A percentile compares a stretch with the other conserved stretches of the same genome.
Evolutionary conservation across 1,140 invertebrate species (phyloP).

Genomic region (Hermetia illucens): DNA sequence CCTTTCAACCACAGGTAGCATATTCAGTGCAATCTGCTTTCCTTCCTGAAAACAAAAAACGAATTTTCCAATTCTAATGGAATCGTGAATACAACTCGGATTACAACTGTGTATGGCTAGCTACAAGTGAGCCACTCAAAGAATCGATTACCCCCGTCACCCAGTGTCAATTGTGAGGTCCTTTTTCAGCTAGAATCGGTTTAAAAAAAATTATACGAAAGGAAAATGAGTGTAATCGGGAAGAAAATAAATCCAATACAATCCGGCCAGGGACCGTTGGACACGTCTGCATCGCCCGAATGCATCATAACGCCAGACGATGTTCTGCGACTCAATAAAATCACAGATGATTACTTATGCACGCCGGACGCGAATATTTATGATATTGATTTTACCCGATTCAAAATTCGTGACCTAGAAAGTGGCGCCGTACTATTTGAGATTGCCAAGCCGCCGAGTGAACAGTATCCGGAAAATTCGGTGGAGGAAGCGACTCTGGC

Average conservation of each 20-base stretch:
- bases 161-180: too few relatives aligned
- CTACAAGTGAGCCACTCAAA: too few relatives aligned
- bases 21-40: too few relatives aligned
- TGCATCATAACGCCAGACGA: conserved; percentile 41
- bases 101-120: too few relatives aligned
- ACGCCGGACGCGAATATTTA: conserved; percentile 90
- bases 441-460: conserved; percentile 81
- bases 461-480: conserved; percentile 39
- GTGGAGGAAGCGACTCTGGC: conserved; percentile 38
- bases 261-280: background rate
- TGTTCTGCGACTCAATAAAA: conserved; percentile 42
- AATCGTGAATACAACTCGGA: too few relatives aligned
- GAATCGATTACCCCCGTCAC: too few relatives aligned
- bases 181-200: too few relatives aligned
- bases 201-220: too few relatives aligned
- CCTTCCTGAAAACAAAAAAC: too few relatives aligned
- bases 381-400: conserved; percentile 95
- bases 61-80: too few relatives aligned
- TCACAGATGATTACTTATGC: conserved; percentile 71
- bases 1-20: too few relatives aligned
- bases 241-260: conserved; percentile 4
- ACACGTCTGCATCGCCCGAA: background rate
- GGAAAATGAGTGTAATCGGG: conserved; percentile 7
- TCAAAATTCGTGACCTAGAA: conserved; percentile 93
- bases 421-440: conserved; percentile 88